These are phyloP conservation scores for Labeo rohita DNA, from an alignment of 2,113 vertebrate species.

Conservation along the genomic window DNA sequence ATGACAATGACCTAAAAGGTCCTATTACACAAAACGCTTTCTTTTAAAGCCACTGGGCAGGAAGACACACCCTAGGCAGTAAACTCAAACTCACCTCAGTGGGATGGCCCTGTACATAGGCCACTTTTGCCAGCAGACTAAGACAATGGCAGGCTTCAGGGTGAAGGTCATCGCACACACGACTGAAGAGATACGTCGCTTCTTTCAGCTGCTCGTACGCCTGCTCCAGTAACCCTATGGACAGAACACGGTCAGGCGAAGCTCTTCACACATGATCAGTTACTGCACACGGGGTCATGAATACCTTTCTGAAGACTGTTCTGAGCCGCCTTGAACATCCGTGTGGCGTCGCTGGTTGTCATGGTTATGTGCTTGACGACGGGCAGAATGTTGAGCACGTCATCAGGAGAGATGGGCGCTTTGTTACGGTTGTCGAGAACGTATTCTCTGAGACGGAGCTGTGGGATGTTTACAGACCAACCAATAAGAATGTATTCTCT, in stretches of 20 bases:
- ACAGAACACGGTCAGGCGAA: neutral
- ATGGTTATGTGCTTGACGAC: conserved; percentile 79
- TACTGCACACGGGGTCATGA: neutral
- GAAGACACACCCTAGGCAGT: neutral
- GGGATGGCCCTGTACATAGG: conserved; percentile 74
- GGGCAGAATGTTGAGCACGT: conserved; percentile 81
- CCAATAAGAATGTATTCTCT: neutral
- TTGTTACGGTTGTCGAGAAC: conserved; percentile 78
- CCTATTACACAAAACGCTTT: neutral
- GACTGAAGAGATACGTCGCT: conserved; percentile 74
- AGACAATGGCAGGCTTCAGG: conserved; percentile 78
- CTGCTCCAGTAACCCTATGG: conserved; percentile 76
- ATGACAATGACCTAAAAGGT: too few relatives aligned
- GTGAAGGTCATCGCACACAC: conserved; percentile 79
- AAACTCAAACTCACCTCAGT: conserved; percentile 62
- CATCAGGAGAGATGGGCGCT: conserved; percentile 79
- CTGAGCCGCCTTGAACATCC: conserved; percentile 66
- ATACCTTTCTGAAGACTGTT: conserved; percentile 77
- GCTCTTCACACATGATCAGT: neutral
- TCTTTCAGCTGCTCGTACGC: conserved; percentile 78
- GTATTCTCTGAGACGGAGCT: conserved; percentile 82
- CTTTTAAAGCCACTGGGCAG: neutral
- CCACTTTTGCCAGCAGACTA: conserved; percentile 74
- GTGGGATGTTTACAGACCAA: conserved; percentile 34
- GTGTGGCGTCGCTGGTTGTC: conserved; percentile 70